Conservation (phyloP, 2,888 invertebrate genomes). For the Drosophila fulvimacula region DNA sequence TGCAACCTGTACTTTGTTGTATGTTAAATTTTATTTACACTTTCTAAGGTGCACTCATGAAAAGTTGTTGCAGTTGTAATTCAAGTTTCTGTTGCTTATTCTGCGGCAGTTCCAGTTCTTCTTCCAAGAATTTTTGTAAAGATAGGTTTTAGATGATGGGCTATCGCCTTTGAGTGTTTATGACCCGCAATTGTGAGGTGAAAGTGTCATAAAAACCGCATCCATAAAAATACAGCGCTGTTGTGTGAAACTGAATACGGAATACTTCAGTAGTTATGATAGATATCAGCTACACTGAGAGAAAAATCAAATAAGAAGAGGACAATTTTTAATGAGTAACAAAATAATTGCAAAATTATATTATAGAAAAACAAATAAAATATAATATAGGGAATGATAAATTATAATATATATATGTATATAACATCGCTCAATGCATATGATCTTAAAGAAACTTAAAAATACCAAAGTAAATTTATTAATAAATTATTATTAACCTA, state of each 20-base stretch:
- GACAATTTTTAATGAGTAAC: too few relatives aligned
- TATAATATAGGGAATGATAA: not conserved
- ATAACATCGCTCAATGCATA: too few relatives aligned
- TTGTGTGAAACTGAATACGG: constrained; percentile 25
- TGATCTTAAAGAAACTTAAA: too few relatives aligned
- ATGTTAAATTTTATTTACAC: not conserved
- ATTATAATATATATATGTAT: too few relatives aligned
- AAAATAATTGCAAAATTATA: too few relatives aligned
- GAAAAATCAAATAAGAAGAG: not conserved
- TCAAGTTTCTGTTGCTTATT: constrained; percentile 18
- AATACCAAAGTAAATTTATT: too few relatives aligned
- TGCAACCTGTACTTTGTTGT: not conserved
- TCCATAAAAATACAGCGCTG: constrained; percentile 35
- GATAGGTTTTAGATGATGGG: not conserved
- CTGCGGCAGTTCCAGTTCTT: constrained; percentile 24
- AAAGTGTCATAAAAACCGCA: constrained; percentile 51
- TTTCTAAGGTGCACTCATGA: constrained; percentile 4
- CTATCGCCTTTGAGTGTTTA: constrained; percentile 32
- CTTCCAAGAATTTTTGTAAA: constrained; percentile 23
- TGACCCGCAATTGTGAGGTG: constrained; percentile 18
- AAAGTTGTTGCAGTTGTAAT: constrained; percentile 6
- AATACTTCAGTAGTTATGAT: not conserved
- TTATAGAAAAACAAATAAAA: too few relatives aligned
- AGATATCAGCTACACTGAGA: constrained; percentile 11
- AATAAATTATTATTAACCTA: too few relatives aligned